Evolutionary conservation across 2,113 vertebrate genomes (phyloP).

Genomic region (Gopherus flavomarginatus): DNA sequence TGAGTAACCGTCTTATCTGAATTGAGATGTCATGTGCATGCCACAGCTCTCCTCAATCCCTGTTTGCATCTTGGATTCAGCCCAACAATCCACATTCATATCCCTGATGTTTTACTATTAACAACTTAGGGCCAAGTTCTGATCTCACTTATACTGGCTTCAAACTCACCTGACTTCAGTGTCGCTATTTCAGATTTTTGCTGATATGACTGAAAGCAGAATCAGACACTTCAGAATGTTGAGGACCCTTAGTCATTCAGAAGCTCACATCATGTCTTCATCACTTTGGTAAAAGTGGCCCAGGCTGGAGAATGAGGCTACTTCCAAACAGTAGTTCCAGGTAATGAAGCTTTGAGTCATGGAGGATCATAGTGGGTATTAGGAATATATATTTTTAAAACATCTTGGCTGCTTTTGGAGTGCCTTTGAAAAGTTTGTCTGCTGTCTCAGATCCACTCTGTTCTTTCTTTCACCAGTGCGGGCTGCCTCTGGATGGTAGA

Average conservation of each 20-base stretch:
- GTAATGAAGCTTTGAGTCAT: constrained; percentile 42
- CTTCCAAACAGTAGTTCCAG: not conserved
- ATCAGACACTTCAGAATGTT: not conserved
- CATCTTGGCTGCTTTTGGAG: constrained; percentile 1
- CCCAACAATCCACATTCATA: not conserved
- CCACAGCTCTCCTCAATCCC: not conserved
- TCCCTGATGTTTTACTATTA: not conserved
- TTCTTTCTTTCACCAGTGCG: constrained; percentile 1
- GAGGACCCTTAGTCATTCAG: not conserved
- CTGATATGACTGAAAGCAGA: not conserved
- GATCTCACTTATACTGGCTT: not conserved
- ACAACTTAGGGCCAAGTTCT: not conserved
- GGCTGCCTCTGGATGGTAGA: not conserved
- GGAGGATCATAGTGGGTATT: constrained; percentile 50
- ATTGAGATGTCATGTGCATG: not conserved
- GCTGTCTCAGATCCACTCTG: constrained; percentile 36
- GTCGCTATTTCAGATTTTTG: not conserved
- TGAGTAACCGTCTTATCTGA: not conserved
- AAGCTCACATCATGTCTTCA: not conserved
- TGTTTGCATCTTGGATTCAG: constrained; percentile 25
- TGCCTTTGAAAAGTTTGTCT: constrained; percentile 46
- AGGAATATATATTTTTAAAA: not conserved
- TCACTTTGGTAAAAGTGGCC: not conserved
- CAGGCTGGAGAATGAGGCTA: not conserved
- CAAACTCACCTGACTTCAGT: not conserved